Base-by-base conservation (phyloP, 2,888 invertebrate genomes). In the Cerastoderma edule region DNA sequence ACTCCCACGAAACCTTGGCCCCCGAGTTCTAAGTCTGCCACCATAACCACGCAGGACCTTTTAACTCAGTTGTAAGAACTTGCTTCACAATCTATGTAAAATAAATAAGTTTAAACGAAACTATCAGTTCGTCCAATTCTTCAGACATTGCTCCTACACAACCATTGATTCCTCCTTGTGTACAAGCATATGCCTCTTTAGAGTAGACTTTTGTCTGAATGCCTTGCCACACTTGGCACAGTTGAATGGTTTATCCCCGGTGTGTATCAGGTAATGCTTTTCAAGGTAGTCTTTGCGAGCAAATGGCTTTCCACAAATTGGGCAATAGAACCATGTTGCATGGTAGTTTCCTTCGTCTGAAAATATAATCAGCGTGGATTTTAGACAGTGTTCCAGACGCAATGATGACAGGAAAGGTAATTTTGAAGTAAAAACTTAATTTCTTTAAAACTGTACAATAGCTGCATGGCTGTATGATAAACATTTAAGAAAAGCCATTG, bases 211-310 rank as follows among this genome's bases (percentile, higher is more conserved):
- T 39, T 60, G 60, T 8, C 27, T 53, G 50, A 70, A 70, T 63
- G n/a, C 28, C n/a, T 32, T 46, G 5, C 64, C 63, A 64, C 70
- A 70, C 16, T 63, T 19, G 8, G 50, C 64, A 60, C 70, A 70
- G 13, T 44, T 35, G 53, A 27, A 70, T 3, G 70, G 70, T 35
- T 60, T 63, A 27, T 70, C 70, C 27, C 64, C 70, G 0, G 70
- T 70, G 39, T 70, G 70, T 53, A 53, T 44, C 19, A 50, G n/a
- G 35, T 30, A 33, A 19, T 70, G 70, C 24, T 35, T 22, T 8
- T 63, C 64, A 33, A 70, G 39, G 28, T 33, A n/a, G 19, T n/a
- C 5, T 16, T 53, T 50, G 24, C 27, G 33, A 4, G 32, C 32
- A 48, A 46, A 67, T 5, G 5, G 16, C 3, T 27, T 22, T 2